Evolutionary conservation across 2,888 invertebrate species (phyloP), one percentile per base, ranked within the genome.

Genomic region (Cephus sareptanus): DNA sequence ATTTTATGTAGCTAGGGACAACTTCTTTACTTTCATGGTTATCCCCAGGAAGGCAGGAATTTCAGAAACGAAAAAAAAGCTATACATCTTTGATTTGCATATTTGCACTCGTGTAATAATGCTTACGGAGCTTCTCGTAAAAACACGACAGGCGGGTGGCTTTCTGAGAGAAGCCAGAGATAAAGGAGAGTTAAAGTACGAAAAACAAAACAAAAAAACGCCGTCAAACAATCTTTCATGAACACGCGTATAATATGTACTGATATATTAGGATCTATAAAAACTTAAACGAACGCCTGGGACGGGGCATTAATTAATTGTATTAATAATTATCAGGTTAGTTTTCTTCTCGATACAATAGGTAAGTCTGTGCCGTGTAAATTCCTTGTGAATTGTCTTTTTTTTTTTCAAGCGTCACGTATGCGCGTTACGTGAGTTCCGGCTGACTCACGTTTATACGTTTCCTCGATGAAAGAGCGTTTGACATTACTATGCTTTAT

Each of bases 321-420:
- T 56, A 56, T 56, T 56, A 56, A 56, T 56, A 56, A 56, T 56
- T 56, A 56, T 56, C 56, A 56, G 56, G 56, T 56, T 56, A 56
- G 56, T 56, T 56, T 56, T 56, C 56, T 56, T 56, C 56, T 56
- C 56, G 56, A 23, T 56, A 56, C 56, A 23, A 56, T 56, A 56
- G 56, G 56, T 56, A 23, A 56, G 56, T 56, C 56, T 56, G 2
- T 56, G 56, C 56, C 56, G 56, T 23, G 56, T 56, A 56, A 56
- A 56, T 56, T 56, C 56, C 23, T 9, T 56, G 56, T 56, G 56
- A 56, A 56, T 56, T 56, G n/a, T 74, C 56, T 56, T 79, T 73
- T 77, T 73, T 73, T 76, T 40, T 70, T 74, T 56, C 78, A 76
- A 15, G 15, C 23, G 6, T 15, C 77, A 80, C 81, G 79, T 76